A percentile compares a stretch with the other conserved stretches of the same genome.
phyloP scores from a whole-genome alignment of 2,113 vertebrate genomes.

The Antennarius striatus region DNA sequence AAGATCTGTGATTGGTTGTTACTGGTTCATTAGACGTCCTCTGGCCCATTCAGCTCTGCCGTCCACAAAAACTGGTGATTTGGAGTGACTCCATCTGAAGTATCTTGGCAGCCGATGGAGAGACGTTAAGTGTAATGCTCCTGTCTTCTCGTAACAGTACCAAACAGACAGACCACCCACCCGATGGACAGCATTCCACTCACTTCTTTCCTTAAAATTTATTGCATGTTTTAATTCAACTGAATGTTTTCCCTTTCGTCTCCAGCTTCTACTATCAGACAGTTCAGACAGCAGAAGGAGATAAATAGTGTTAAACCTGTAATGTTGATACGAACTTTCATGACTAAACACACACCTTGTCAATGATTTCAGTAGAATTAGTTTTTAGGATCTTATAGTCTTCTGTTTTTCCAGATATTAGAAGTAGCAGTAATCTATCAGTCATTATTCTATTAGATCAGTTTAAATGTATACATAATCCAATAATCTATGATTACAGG shows the following conservation, averaged over 20 bases:
- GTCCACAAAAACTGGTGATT: slow-evolving; percentile 52
- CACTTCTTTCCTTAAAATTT: not conserved
- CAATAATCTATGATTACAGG: no score
- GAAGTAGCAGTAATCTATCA: no score
- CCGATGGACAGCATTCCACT: slow-evolving; percentile 7
- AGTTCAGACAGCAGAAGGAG: not conserved
- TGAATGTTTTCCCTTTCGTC: no score
- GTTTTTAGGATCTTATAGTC: not conserved
- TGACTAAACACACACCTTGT: not conserved
- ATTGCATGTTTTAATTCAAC: no score
- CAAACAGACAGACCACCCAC: slow-evolving; percentile 57
- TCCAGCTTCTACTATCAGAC: slow-evolving; percentile 6
- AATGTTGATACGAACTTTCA: not conserved
- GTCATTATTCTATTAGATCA: no score
- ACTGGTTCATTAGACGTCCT: slow-evolving; percentile 54
- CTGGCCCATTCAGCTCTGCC: slow-evolving; percentile 26
- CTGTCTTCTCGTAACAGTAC: slow-evolving; percentile 18
- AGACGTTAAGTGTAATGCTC: slow-evolving; percentile 39
- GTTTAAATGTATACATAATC: no score
- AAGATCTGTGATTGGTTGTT: slow-evolving; percentile 43
- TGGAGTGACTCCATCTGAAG: slow-evolving; percentile 54
- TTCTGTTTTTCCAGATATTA: no score
- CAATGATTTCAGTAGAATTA: not conserved
- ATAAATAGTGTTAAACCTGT: not conserved
- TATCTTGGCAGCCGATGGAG: slow-evolving; percentile 28